These are phyloP conservation scores for Rhamnusium bicolor DNA, from an alignment of 2,888 invertebrate genomes.

Conservation along the genomic window DNA sequence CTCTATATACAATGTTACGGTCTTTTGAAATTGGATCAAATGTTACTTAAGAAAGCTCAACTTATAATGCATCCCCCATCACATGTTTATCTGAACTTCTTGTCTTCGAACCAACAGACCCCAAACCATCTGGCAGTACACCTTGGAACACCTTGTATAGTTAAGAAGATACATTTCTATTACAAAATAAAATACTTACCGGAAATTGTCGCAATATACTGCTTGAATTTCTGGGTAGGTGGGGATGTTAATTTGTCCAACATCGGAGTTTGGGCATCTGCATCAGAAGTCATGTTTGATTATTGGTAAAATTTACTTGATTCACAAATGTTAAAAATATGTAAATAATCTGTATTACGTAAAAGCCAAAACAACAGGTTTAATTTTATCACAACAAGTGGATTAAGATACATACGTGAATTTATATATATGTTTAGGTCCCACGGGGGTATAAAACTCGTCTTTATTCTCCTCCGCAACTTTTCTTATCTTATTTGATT, in stretches of 20 bases:
- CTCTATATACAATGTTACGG: too few species aligned
- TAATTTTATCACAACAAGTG: slow-evolving; percentile 19
- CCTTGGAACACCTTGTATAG: too few species aligned
- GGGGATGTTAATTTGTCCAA: slow-evolving; percentile 14
- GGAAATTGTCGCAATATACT: slow-evolving; percentile 53
- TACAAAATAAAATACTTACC: slow-evolving; percentile 40
- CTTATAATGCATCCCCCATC: too few species aligned
- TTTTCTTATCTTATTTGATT: slow-evolving; percentile 28
- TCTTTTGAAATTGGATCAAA: too few species aligned
- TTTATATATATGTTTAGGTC: slow-evolving; percentile 9
- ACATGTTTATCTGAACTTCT: too few species aligned
- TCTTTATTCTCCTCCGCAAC: slow-evolving; percentile 6
- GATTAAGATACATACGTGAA: slow-evolving; percentile 17
- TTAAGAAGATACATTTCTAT: too few species aligned
- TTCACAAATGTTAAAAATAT: slow-evolving; percentile 8
- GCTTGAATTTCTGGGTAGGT: slow-evolving; percentile 43
- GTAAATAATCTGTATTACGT: slow-evolving; percentile 6
- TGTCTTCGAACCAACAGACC: too few species aligned
- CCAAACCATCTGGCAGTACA: too few species aligned
- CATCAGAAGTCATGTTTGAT: slow-evolving; percentile 30
- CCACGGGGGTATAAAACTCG: slow-evolving; percentile 5
- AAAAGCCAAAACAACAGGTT: not conserved
- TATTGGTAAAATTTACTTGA: not conserved
- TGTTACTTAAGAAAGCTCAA: too few species aligned
- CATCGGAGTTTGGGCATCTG: slow-evolving; percentile 43